A percentile compares a stretch with the other conserved stretches of the same genome.
Conservation (phyloP, 2,797 vertebrate species). For the Rhincodon typus region DNA sequence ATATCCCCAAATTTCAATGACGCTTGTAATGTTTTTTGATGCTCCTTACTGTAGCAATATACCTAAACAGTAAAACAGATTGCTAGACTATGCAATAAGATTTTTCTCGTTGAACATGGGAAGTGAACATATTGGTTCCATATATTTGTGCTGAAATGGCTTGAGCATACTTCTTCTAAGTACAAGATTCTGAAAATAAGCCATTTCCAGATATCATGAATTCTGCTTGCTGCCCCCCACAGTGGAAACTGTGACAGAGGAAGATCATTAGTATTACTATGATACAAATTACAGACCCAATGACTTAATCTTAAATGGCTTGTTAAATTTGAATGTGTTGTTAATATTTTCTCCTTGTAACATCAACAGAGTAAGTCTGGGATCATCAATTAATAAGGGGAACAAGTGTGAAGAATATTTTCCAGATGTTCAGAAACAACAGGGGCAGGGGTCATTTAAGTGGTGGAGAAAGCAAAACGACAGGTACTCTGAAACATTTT, state of each 20-base stretch:
- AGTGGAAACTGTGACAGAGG: not conserved
- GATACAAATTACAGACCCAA: not conserved
- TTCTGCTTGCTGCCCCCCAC: not conserved
- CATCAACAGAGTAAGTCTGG: too few relatives aligned
- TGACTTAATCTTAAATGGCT: not conserved
- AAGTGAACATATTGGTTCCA: not conserved
- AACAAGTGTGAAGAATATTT: not conserved
- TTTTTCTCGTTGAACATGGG: not conserved
- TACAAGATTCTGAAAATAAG: not conserved
- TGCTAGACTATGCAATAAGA: slow-evolving; percentile 2
- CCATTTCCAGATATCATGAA: not conserved
- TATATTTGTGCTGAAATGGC: not conserved
- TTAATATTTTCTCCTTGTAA: too few relatives aligned
- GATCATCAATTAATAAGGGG: not conserved
- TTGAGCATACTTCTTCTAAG: not conserved
- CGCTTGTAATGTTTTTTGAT: not conserved
- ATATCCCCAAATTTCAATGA: not conserved
- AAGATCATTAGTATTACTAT: not conserved
- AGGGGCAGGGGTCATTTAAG: not conserved
- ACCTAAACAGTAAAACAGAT: not conserved
- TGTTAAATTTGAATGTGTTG: not conserved
- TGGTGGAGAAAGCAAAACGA: not conserved
- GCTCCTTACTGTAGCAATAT: not conserved
- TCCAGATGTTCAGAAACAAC: not conserved
- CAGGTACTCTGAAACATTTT: not conserved